A percentile compares a stretch with the other conserved stretches of the same genome.
phyloP scores from a whole-genome alignment of 2,113 vertebrate species.

The Acrocephalus arundinaceus region DNA sequence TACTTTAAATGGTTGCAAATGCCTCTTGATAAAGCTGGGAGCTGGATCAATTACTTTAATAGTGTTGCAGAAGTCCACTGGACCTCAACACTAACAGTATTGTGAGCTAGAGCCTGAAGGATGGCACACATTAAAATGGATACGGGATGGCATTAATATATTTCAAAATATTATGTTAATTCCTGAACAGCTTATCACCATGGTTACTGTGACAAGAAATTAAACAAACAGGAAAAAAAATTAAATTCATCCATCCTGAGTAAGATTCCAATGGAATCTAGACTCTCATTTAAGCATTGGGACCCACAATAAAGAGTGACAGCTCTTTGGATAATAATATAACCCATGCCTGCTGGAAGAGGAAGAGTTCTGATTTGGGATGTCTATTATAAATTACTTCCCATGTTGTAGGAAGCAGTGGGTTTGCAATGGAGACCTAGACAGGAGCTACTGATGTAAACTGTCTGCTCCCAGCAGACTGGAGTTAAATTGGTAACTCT shows the following conservation, averaged over 20 bases:
- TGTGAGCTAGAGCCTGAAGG: background rate
- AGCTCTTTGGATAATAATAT: background rate
- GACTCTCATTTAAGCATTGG: background rate
- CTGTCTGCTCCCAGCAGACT: background rate
- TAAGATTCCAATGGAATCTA: background rate
- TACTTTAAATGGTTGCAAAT: background rate
- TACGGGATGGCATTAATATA: background rate
- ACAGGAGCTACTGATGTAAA: background rate
- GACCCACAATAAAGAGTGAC: background rate
- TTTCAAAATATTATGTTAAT: conserved; percentile 15
- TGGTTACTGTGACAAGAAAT: conserved; percentile 20
- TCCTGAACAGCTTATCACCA: conserved; percentile 9
- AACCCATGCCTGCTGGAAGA: background rate
- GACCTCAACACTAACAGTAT: background rate
- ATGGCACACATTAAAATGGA: background rate
- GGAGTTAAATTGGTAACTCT: background rate
- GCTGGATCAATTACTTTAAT: background rate
- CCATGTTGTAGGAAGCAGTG: background rate
- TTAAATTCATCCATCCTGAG: background rate
- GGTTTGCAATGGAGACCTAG: background rate
- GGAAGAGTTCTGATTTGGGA: background rate
- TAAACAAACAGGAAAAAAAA: background rate
- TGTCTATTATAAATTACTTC: background rate
- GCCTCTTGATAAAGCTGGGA: background rate
- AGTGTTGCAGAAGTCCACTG: background rate